These are phyloP conservation scores for Nibea albiflora DNA, from an alignment of 2,113 vertebrate species.

Conservation along the genomic window DNA sequence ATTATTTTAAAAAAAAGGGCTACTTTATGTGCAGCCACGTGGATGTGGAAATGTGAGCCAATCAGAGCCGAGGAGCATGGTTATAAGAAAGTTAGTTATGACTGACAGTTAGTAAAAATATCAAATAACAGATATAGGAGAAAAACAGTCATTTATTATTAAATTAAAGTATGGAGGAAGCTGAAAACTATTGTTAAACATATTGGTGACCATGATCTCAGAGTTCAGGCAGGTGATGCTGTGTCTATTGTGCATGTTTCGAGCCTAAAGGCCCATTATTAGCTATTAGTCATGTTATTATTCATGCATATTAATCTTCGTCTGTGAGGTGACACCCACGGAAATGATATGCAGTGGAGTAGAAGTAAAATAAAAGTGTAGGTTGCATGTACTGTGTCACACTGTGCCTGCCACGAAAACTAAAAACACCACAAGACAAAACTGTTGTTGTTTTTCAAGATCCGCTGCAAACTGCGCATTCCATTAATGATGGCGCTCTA, in stretches of 20 bases:
- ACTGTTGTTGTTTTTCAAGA: slow-evolving; percentile 12
- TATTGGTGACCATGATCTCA: not conserved
- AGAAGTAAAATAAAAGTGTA: not conserved
- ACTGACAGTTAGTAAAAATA: not conserved
- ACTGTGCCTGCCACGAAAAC: not conserved
- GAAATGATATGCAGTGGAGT: not conserved
- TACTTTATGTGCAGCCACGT: not conserved
- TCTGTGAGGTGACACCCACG: not conserved
- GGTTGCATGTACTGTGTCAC: not conserved
- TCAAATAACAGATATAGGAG: too few relatives aligned
- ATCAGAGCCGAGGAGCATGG: not conserved
- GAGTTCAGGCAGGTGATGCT: not conserved
- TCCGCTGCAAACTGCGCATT: slow-evolving; percentile 46
- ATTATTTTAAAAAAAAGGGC: too few relatives aligned
- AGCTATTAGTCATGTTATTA: not conserved
- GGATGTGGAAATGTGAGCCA: not conserved
- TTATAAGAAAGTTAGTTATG: not conserved
- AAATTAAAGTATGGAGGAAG: not conserved
- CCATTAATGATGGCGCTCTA: slow-evolving; percentile 59
- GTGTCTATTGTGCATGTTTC: not conserved
- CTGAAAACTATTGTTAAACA: not conserved
- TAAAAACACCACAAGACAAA: not conserved
- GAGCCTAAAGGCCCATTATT: not conserved
- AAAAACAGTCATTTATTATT: not conserved
- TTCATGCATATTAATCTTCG: not conserved